Conservation (phyloP, 2,888 invertebrate species). For the Tetropium fuscum region DNA sequence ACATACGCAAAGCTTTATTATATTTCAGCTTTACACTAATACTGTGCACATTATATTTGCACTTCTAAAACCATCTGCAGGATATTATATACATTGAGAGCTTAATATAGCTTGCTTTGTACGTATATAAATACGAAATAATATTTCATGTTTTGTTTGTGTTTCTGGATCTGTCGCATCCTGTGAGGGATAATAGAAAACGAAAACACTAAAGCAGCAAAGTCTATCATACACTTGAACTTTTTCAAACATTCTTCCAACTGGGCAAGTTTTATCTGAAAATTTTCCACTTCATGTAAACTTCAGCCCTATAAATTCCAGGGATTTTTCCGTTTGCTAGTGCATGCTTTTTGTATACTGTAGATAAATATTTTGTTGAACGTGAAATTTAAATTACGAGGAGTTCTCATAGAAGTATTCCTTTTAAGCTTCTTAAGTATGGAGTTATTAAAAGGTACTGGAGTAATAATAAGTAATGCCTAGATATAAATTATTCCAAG, state of each 20-base stretch:
- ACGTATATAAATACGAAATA: neutral
- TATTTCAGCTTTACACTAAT: no score
- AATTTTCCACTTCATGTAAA: slow-evolving; percentile 51
- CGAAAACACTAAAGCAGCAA: slow-evolving; percentile 17
- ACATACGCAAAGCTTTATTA: no score
- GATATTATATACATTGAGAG: no score
- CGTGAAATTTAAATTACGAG: neutral
- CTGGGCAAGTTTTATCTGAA: slow-evolving; percentile 53
- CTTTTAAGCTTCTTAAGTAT: neutral
- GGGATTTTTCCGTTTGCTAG: slow-evolving; percentile 48
- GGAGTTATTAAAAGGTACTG: neutral
- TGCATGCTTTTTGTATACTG: slow-evolving; percentile 7
- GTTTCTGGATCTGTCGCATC: slow-evolving; percentile 11
- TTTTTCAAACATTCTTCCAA: slow-evolving; percentile 44
- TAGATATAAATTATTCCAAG: neutral
- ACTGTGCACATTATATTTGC: no score
- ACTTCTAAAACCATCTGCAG: no score
- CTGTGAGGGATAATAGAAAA: slow-evolving; percentile 24
- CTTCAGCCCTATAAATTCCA: slow-evolving; percentile 52
- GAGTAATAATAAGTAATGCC: neutral
- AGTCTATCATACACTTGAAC: slow-evolving; percentile 33
- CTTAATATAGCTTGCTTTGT: neutral
- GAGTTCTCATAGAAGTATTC: neutral
- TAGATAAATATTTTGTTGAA: slow-evolving; percentile 7
- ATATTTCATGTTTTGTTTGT: slow-evolving; percentile 8